Evolutionary conservation across 2,797 vertebrate species (phyloP).

Genomic region (Micromesistius poutassou): DNA sequence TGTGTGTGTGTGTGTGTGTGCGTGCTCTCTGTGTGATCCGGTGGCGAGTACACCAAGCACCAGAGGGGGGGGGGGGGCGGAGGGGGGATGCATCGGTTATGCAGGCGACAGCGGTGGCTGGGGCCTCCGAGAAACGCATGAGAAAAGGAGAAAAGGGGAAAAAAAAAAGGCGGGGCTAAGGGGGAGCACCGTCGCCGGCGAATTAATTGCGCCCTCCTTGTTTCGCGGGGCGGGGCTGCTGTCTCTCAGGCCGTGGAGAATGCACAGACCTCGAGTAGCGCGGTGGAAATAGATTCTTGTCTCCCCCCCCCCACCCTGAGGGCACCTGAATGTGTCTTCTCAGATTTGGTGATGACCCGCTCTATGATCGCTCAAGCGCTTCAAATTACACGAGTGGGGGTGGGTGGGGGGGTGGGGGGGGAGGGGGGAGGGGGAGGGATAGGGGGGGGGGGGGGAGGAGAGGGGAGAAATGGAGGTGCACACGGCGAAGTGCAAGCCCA

Average conservation of each 20-base stretch:
- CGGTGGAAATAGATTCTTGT: conserved; percentile 71
- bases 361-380: conserved; percentile 73
- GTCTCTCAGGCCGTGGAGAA: conserved; percentile 38
- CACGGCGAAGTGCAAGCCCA: conserved; percentile 31
- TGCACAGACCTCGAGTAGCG: conserved; percentile 52
- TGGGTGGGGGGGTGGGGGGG: conserved; percentile 68
- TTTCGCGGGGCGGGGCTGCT: conserved; percentile 49
- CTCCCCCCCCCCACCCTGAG: conserved; percentile 60
- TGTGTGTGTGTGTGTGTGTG: too few species aligned
- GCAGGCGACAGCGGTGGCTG: background rate
- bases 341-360: conserved; percentile 69
- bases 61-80: too few species aligned
- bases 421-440: conserved; percentile 69
- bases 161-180: conserved; percentile 40
- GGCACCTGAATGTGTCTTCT: conserved; percentile 70
- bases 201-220: conserved; percentile 49
- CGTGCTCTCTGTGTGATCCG: conserved; percentile 51
- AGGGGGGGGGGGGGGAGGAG: conserved; percentile 66
- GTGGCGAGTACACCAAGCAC: conserved; percentile 60
- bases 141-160: too few species aligned
- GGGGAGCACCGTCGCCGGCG: conserved; percentile 43
- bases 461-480: conserved; percentile 55
- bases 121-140: background rate
- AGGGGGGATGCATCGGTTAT: conserved; percentile 60
- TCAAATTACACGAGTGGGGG: conserved; percentile 70